Percentiles rank a stretch among this genome's conserved stretches.
Evolutionary conservation across 1,140 invertebrate species (phyloP).

Genomic region (Pteromalus puparum): DNA sequence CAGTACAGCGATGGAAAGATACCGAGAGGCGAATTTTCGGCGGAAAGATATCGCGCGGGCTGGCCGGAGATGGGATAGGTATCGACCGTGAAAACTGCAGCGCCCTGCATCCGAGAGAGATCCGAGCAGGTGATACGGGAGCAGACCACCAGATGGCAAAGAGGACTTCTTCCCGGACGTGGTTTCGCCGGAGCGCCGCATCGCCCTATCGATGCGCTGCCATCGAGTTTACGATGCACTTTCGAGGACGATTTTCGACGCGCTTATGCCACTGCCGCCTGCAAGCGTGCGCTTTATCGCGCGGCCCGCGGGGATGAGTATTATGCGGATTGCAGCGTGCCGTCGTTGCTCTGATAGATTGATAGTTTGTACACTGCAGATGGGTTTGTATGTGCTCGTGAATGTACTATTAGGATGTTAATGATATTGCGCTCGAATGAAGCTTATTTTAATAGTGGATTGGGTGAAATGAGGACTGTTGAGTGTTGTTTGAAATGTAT

Average conservation of each 20-base stretch:
- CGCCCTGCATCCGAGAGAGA: conserved; percentile 60
- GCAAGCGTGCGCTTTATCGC: background rate
- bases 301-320: background rate
- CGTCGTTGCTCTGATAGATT: no score
- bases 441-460: background rate
- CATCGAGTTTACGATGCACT: conserved; percentile 24
- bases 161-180: conserved; percentile 61
- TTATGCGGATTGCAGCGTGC: background rate
- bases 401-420: background rate
- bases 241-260: conserved; percentile 10
- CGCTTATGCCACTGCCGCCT: background rate
- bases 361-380: background rate
- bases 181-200: conserved; percentile 41
- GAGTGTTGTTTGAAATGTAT: no score
- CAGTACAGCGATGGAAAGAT: background rate
- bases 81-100: conserved; percentile 72
- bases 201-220: conserved; percentile 46
- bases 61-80: conserved; percentile 51
- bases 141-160: conserved; percentile 73
- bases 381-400: background rate
- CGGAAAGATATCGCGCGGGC: background rate
- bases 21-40: background rate
- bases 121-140: conserved; percentile 62
- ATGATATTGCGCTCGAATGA: background rate
- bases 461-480: background rate